A percentile compares a stretch with the other conserved stretches of the same genome.
Evolutionary conservation across 1,140 invertebrate genomes (phyloP).

Genomic region (Aculops lycopersici): DNA sequence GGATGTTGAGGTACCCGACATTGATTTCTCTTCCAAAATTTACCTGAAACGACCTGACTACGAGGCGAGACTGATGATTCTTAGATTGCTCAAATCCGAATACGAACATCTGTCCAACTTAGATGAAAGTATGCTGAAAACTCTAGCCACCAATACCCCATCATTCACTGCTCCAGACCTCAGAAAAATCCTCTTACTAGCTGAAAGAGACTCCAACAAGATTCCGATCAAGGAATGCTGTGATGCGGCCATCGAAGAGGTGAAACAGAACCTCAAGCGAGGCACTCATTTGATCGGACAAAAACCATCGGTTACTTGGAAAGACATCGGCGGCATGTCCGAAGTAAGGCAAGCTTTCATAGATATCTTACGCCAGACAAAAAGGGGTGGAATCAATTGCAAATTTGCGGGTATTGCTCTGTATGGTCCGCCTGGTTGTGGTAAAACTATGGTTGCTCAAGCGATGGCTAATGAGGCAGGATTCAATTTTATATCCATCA

Average conservation of each 20-base stretch:
- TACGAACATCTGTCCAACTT: too few relatives aligned
- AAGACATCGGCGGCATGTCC: constrained; percentile 67
- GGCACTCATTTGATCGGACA: constrained; percentile 73
- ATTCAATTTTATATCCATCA: constrained; percentile 84
- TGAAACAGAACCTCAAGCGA: constrained; percentile 25
- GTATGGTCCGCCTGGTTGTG: constrained; percentile 67
- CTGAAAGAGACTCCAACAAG: background rate
- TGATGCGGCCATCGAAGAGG: constrained; percentile 6
- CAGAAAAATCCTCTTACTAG: constrained; percentile 29
- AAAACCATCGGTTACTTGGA: constrained; percentile 84
- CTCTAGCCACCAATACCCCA: constrained; percentile 48
- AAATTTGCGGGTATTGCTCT: constrained; percentile 54
- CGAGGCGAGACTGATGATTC: too few relatives aligned
- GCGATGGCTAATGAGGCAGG: constrained; percentile 82
- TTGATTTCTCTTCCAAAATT: too few relatives aligned
- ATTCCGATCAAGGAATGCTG: constrained; percentile 3
- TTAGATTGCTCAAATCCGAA: too few relatives aligned
- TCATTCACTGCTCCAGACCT: constrained; percentile 92
- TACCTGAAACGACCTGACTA: too few relatives aligned
- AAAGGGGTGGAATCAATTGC: constrained; percentile 11
- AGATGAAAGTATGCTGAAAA: too few relatives aligned
- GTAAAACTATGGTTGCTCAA: constrained; percentile 67
- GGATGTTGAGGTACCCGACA: too few relatives aligned
- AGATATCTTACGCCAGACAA: constrained; percentile 18
- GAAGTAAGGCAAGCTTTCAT: constrained; percentile 50